Base-by-base conservation (phyloP, 2,888 invertebrate genomes). In the Lepidochrysops patricia region DNA sequence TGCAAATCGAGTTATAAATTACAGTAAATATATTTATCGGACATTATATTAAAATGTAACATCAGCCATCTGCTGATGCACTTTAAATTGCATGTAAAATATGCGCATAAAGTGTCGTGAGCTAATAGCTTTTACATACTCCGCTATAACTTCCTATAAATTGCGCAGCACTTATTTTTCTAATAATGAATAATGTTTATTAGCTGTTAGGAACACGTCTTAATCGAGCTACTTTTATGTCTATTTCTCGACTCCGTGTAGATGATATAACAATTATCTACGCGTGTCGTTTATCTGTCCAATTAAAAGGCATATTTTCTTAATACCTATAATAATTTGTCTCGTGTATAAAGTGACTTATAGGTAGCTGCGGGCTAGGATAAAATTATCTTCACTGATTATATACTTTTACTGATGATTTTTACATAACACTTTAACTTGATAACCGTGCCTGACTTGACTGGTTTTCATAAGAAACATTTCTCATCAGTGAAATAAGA, bases 21-120 rank as follows among this genome's bases (percentile, higher is more conserved):
- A 15, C 52, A 12, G 7, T 13, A 15, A 52, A 19, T 54, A 32
- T 4, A 54, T 54, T 54, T 54, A 32, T 54, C 54, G 15, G 19
- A 32, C 32, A 54, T 54, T 54, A 34, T 9, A 58, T 50, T 58
- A 34, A 50, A 50, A 58, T 58, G 25, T 50, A 50, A 58, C 32
- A 58, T 49, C 43, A 49, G 50, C 58, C 58, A 58, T 58, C 50
- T 58, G 58, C 25, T 32, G 15, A 61, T 54, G 58, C 57, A 52
- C 61, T 52, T 52, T 37, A 52, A 25, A 57, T 37, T 29, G 25
- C 35, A 58, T 35, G 25, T 52, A 35, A 52, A 58, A 35, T 43
- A 61, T 26, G 57, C 35, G 29, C 29, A 52, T 52, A 54, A 54
- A 29, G 27, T 61, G 58, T 54, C 43, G 15, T 56, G 15, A 49